Evolutionary conservation across 2,113 vertebrate genomes (phyloP).

Genomic region (Sclerurus mexicanus): DNA sequence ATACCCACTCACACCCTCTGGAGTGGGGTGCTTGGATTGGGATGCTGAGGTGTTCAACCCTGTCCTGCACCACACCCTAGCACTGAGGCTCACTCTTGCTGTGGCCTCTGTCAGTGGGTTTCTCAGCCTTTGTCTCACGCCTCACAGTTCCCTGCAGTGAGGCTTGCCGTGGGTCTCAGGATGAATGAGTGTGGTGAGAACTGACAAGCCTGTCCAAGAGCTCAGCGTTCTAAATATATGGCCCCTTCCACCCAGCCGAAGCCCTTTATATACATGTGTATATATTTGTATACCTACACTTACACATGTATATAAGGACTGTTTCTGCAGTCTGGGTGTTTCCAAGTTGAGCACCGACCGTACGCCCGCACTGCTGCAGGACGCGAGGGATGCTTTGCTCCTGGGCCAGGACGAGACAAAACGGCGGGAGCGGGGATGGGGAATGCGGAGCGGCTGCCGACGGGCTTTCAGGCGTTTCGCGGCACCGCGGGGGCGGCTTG

Average conservation of each 20-base stretch:
- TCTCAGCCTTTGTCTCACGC: not conserved
- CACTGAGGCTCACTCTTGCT: not conserved
- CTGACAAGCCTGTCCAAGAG: not conserved
- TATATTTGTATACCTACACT: fast-evolving
- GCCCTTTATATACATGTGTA: fast-evolving
- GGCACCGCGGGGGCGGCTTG: not conserved
- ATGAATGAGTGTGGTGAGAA: fast-evolving
- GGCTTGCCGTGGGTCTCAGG: not conserved
- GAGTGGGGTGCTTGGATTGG: no score
- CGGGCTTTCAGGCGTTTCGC: fast-evolving
- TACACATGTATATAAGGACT: fast-evolving
- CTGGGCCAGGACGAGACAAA: fast-evolving
- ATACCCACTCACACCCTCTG: fast-evolving
- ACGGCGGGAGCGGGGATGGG: not conserved
- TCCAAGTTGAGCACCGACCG: fast-evolving
- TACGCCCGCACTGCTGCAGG: fast-evolving
- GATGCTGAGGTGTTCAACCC: not conserved
- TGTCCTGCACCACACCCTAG: not conserved
- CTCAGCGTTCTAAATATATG: fast-evolving
- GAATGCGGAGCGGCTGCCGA: not conserved
- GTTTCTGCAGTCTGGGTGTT: fast-evolving
- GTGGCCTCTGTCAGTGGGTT: not conserved
- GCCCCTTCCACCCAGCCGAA: not conserved
- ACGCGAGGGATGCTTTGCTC: fast-evolving
- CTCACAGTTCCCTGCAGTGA: not conserved